phyloP scores from a whole-genome alignment of 2,888 invertebrate species.

The Drosophila emarginata region DNA sequence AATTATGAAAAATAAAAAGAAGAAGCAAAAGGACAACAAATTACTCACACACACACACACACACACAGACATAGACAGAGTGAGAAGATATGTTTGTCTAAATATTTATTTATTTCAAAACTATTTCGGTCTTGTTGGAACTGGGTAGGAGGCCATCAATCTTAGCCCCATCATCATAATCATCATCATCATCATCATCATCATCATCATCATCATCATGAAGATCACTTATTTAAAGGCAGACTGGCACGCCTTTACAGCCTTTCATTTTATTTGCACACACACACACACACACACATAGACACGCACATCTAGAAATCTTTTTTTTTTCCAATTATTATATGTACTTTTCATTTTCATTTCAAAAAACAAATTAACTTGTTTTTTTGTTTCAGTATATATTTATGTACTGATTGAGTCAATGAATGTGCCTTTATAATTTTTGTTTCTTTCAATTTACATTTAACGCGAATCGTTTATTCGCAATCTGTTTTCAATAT shows the following conservation, averaged over 20 bases:
- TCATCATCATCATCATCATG: neutral
- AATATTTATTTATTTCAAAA: conserved; percentile 66
- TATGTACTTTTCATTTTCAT: conserved; percentile 35
- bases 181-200: neutral
- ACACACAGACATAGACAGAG: conserved; percentile 20
- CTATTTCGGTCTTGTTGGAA: conserved; percentile 38
- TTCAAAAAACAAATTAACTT: conserved; percentile 24
- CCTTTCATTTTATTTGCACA: conserved; percentile 13
- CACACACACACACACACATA: conserved; percentile 47
- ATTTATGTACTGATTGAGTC: conserved; percentile 23
- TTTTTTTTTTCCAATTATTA: conserved; percentile 48
- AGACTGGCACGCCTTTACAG: conserved; percentile 39
- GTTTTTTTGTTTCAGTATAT: conserved; percentile 33
- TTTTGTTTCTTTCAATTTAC: conserved; percentile 6
- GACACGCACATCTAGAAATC: conserved; percentile 29
- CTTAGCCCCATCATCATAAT: conserved; percentile 25
- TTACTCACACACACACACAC: conserved; percentile 16
- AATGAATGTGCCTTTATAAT: too few relatives aligned
- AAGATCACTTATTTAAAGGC: neutral
- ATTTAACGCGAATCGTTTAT: neutral
- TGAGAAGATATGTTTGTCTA: conserved; percentile 53
- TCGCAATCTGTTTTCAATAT: conserved; percentile 34
- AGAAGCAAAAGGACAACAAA: conserved; percentile 31
- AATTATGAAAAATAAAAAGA: conserved; percentile 41
- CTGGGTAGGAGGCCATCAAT: conserved; percentile 35